Conservation (phyloP, 2,113 vertebrate species). For the Brachyhypopomus gauderio region DNA sequence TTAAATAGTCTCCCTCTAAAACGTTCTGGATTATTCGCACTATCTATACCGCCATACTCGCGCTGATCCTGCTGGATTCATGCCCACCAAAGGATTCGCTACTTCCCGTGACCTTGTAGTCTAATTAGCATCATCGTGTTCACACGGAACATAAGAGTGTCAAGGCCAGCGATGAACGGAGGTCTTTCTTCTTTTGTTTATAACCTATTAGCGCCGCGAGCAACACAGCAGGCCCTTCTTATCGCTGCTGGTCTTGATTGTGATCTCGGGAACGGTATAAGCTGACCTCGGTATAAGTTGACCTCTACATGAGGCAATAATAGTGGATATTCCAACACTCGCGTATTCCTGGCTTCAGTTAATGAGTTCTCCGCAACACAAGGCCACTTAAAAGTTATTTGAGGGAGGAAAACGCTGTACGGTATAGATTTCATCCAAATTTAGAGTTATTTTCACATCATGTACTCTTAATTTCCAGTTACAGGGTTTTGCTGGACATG, state of each 20-base stretch:
- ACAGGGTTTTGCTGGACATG: conserved; percentile 17
- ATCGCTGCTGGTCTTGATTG: background rate
- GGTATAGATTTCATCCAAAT: conserved; percentile 16
- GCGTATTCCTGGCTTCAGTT: background rate
- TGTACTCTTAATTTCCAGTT: conserved; percentile 23
- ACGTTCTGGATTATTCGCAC: conserved; percentile 36
- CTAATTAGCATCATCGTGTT: conserved; percentile 53
- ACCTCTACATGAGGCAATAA: background rate
- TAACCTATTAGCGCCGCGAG: conserved; percentile 29
- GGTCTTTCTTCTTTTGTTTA: conserved; percentile 62
- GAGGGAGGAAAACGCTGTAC: background rate
- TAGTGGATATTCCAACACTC: background rate
- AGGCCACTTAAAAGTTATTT: background rate
- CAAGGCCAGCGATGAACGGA: conserved; percentile 56
- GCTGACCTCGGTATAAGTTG: background rate
- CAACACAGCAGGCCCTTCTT: background rate
- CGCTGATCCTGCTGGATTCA: conserved; percentile 30
- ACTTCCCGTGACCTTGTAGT: conserved; percentile 60
- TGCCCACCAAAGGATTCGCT: conserved; percentile 30
- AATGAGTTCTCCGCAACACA: background rate
- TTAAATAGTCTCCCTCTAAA: conserved; percentile 50
- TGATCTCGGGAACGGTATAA: background rate
- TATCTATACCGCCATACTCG: background rate
- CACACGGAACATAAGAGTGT: conserved; percentile 50
- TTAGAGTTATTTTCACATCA: background rate